Percentiles rank a stretch among this genome's conserved stretches.
These are phyloP conservation scores for Lithophane ornitopus DNA, from an alignment of 2,888 invertebrate genomes.

Conservation along the genomic window DNA sequence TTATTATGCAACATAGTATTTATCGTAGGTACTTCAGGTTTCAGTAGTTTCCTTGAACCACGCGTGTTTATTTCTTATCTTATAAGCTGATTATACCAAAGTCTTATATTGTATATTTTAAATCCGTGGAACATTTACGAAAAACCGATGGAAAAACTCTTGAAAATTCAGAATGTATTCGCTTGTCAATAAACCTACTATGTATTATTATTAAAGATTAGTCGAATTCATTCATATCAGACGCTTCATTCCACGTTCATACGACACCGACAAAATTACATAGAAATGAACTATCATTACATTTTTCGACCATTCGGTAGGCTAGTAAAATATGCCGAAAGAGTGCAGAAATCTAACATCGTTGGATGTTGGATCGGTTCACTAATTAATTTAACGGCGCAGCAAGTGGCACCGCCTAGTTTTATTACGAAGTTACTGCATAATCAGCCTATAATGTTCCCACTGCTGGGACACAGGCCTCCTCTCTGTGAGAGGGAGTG, in stretches of 20 bases:
- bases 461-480: too few species aligned
- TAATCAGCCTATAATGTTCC: too few species aligned
- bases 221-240: background rate
- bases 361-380: background rate
- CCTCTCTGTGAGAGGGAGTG: too few species aligned
- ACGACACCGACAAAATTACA: background rate
- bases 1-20: background rate
- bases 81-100: background rate
- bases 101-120: background rate
- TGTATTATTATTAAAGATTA: background rate
- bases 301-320: background rate
- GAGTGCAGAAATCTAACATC: background rate
- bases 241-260: background rate
- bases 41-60: background rate
- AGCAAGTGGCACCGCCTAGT: background rate
- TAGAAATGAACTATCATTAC: background rate
- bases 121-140: background rate
- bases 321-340: background rate
- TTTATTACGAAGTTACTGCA: background rate
- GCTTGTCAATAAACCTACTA: background rate
- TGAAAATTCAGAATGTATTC: background rate
- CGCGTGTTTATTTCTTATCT: constrained; percentile 4
- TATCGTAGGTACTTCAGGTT: background rate
- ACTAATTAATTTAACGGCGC: background rate
- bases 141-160: background rate